Evolutionary conservation across 23 tunicate species (phyloP), one percentile per base, ranked within the genome.

Genomic region (Oikopleura albicans): DNA sequence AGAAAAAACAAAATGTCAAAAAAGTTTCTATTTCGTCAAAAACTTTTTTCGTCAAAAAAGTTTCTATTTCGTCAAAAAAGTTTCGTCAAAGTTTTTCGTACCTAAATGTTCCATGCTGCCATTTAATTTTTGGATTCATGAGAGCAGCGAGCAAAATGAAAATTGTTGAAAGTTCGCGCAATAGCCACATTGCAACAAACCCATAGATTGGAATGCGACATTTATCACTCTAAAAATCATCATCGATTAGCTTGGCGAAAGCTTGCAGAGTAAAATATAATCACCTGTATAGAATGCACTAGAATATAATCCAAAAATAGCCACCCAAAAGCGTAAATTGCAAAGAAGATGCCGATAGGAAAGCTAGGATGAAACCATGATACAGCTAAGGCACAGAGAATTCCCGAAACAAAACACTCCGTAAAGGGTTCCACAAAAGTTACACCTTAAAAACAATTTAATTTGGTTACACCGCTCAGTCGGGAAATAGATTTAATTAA

Each of bases 341-440:
- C 16, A 49, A 49, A 49, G 22, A 49, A 8, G 8, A 22, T 22
- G 59, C 8, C 22, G 59, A 22, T 49, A 22, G 59, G 22, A 49
- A 49, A 88, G 91, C 94, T 89, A 34, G 83, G 38, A n/a, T 86
- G 85, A 84, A 91, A 90, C 84, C 90, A 88, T 4, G 84, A 39
- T 41, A 90, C 86, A 0, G 91, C 88, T 87, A 89, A 86, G 16
- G 98, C 89, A 39, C 88, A 85, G 27, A 93, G 39, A 39, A 90
- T 87, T 0, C 98, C 98, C 22, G 91, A 86, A 0, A 93, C 83
- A 76, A 93, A 93, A 75, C 98, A 93, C 76, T 93, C 98, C 1
- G 94, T 88, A 76, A 93, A 93, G n/a, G 98, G 98, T 49, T 93
- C 98, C 86, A 93, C 83, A 16, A 93, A 40, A 8, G 88, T 49